Evolutionary conservation across 2,113 vertebrate genomes (phyloP), one percentile per base, ranked within the genome.

Genomic region (Gallinago media): DNA sequence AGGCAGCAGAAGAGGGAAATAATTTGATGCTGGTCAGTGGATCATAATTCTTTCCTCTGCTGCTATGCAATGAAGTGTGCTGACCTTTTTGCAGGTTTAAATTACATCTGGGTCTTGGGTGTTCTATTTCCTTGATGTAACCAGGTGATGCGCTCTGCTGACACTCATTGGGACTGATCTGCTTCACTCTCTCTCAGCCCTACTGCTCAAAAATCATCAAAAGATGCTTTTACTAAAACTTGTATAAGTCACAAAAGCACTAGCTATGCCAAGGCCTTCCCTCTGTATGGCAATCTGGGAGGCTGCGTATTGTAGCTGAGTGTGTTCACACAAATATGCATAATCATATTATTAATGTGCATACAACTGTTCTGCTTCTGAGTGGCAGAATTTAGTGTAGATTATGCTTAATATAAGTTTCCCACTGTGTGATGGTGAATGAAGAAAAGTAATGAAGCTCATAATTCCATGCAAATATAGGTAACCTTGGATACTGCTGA

Each of bases 401-500:
- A 93, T 85, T 93, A 83, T 72, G 46, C 65, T 94, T 78, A 83
- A 93, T 92, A 46, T 70, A 89, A 90, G 32, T 87, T 88, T 84
- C 77, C 63, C 25, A 70, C 83, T 75, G 67, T 78, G 89, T 67
- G 72, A 84, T 79, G n/a, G 80, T 84, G 88, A 96, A 92, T 75
- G 79, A 95, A 78, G 61, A 55, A 95, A 96, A 88, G 81, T 86
- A 97, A 96, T 86, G 74, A 94, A 96, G 77, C 46, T 94, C 38
- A 73, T 91, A 95, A 96, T 95, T 95, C 74, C 71, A 65, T 88
- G 83, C 47, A 85, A 94, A 92, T 94, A 54, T 72, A 88, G 88
- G 86, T 94, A 95, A 89, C 72, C 78, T 95, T 96, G 88, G 94
- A 89, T 96, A 91, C 83, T 91, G 44, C 91, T 96, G 77, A 96